phyloP scores from a whole-genome alignment of 2,888 invertebrate species.

The Ormyrus labotus region DNA sequence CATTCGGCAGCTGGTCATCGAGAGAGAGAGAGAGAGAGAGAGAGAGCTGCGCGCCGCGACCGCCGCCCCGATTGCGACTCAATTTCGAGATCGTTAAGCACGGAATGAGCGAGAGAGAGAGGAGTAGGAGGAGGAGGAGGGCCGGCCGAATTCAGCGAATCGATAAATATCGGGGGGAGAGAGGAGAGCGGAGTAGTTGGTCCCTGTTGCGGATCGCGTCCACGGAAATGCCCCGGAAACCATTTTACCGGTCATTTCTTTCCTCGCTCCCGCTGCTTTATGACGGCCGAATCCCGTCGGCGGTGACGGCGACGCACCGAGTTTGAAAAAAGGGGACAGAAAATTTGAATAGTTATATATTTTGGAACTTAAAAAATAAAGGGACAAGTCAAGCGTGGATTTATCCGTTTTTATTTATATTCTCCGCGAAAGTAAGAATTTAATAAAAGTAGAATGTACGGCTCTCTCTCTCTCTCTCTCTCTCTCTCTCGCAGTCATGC shows the following conservation, averaged over 20 bases:
- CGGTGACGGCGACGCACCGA: background rate
- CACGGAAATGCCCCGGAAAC: conserved; percentile 18
- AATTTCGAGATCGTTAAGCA: conserved; percentile 49
- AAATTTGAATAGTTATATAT: background rate
- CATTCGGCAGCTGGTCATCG: conserved; percentile 21
- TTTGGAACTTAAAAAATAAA: background rate
- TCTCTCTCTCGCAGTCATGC: too few relatives aligned
- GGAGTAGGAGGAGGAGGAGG: background rate
- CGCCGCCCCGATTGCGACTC: conserved; percentile 23
- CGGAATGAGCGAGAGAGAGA: background rate
- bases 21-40: background rate
- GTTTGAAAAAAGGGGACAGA: background rate
- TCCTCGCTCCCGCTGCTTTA: background rate
- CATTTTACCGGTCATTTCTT: conserved; percentile 25
- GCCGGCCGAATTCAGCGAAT: conserved; percentile 14
- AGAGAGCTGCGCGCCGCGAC: background rate
- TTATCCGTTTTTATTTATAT: too few relatives aligned
- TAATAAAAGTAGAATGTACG: too few relatives aligned
- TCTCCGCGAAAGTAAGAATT: too few relatives aligned
- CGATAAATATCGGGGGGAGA: background rate
- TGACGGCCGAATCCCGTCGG: too few relatives aligned
- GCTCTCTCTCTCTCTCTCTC: too few relatives aligned
- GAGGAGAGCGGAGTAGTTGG: background rate
- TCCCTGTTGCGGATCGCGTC: conserved; percentile 11
- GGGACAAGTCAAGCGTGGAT: background rate